A percentile compares a stretch with the other conserved stretches of the same genome.
phyloP scores from a whole-genome alignment of 2,888 invertebrate genomes.

The Pantelozetes paolii region DNA sequence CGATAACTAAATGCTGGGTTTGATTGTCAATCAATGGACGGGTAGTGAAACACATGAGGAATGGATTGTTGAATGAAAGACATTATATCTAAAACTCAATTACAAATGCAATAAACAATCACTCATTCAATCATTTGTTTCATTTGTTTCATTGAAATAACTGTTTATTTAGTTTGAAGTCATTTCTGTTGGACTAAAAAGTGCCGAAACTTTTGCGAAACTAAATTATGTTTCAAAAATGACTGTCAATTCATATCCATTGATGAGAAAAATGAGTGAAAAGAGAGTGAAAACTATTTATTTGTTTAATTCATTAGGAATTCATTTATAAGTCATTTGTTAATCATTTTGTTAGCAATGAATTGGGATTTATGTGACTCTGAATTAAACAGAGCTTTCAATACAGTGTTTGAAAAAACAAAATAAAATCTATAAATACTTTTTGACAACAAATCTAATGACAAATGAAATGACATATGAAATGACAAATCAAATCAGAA shows the following conservation, averaged over 20 bases:
- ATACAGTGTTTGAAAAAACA: background rate
- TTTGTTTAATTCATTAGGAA: background rate
- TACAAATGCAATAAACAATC: background rate
- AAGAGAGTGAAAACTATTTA: background rate
- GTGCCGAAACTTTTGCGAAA: background rate
- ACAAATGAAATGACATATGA: too few relatives aligned
- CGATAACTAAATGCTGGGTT: background rate
- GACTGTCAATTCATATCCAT: too few relatives aligned
- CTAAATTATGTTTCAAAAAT: background rate
- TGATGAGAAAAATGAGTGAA: too few relatives aligned
- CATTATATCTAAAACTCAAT: background rate
- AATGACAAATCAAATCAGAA: too few relatives aligned
- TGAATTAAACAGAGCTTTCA: background rate
- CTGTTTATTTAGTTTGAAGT: background rate
- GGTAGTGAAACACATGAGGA: background rate
- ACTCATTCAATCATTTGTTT: background rate
- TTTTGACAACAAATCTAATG: too few relatives aligned
- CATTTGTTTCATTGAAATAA: background rate
- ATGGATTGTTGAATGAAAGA: background rate
- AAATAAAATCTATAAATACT: background rate
- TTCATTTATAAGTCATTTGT: background rate
- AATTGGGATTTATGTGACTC: slow-evolving; percentile 18
- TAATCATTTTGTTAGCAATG: background rate
- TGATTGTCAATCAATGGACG: background rate
- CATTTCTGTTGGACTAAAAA: background rate